Base-by-base conservation (phyloP, 2,113 vertebrate genomes). In the Micronycteris hirsuta region DNA sequence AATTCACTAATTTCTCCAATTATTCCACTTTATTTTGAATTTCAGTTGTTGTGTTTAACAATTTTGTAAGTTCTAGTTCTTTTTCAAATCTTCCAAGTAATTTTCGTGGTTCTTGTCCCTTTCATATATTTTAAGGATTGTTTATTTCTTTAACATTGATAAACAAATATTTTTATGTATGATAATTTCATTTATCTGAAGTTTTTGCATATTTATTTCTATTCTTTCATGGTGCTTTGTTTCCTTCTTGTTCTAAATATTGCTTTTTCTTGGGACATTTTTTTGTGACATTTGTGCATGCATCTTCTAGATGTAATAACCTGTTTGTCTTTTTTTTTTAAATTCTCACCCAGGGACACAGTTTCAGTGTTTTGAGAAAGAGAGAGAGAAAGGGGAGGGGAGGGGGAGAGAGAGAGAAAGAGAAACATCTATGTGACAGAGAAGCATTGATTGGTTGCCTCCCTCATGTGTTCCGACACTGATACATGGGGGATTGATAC, bases 131-230 rank as follows among this genome's bases (percentile, higher is more conserved):
- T 90, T 82, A 41, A 87, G 31, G 5, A 47, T 45, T 65, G 14
- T 82, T 87, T 88, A 73, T 94, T 91, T 20, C 36, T 77, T 77
- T 88, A 89, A 85, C 8, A 84, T 78, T 71, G 83, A 9, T 85
- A 73, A 96, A 28, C 26, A 74, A 6, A 63, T 85, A 26, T 67
- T 89, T 89, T 11, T 61, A 6, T 92, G 28, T 81, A 8, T 89
- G 63, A 45, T 74, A 15, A 86, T 89, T 74, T 80, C 3, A n/a
- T 47, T 26, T 73, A 71, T 73, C 63, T 92, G 80, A 81, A 47
- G 41, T 74, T 67, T 65, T 89, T 90, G 17, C 22, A 47, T 33
- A 10, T 70, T 11, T 73, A 19, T 84, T 91, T 91, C 31, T 70
- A 20, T 33, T 28, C n/a, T 85, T 77, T 61, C 38, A n/a, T 85